These are phyloP conservation scores for Phasia obesa DNA, from an alignment of 2,888 invertebrate genomes.

Conservation along the genomic window DNA sequence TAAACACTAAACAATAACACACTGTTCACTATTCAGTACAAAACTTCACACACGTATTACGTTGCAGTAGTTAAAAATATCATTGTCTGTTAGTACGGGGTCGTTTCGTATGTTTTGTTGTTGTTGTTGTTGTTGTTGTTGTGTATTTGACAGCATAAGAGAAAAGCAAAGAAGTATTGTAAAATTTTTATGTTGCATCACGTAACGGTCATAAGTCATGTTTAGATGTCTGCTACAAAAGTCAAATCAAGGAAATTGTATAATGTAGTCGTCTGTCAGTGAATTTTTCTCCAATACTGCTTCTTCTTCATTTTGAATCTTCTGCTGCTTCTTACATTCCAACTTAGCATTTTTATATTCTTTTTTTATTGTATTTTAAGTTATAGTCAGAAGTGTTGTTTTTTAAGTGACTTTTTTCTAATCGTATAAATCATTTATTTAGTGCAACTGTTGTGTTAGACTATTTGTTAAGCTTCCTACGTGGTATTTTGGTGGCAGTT, in stretches of 20 bases:
- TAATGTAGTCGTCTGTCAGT: conserved; percentile 61
- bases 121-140: conserved; percentile 12
- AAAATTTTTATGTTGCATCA: conserved; percentile 81
- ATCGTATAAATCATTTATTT: conserved; percentile 37
- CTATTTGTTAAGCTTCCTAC: conserved; percentile 62
- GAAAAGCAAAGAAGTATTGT: conserved; percentile 71
- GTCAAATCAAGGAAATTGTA: conserved; percentile 71
- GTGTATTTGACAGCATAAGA: conserved; percentile 24
- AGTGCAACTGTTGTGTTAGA: conserved; percentile 54
- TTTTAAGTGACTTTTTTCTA: conserved; percentile 45
- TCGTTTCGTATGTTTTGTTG: conserved; percentile 22
- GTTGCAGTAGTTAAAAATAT: conserved; percentile 38
- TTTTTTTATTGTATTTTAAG: conserved; percentile 43
- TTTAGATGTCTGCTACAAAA: conserved; percentile 79
- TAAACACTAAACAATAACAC: conserved; percentile 48
- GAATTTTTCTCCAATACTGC: conserved; percentile 45
- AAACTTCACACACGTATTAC: conserved; percentile 35
- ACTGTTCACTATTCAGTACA: conserved; percentile 17
- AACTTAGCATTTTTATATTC: conserved; percentile 20
- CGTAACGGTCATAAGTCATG: conserved; percentile 81
- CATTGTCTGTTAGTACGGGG: conserved; percentile 11
- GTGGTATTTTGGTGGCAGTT: conserved; percentile 58
- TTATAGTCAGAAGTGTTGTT: conserved; percentile 37
- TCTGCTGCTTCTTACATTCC: conserved; percentile 15
- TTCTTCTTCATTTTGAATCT: conserved; percentile 32